A percentile compares a stretch with the other conserved stretches of the same genome.
These are phyloP conservation scores for Diarsia brunnea DNA, from an alignment of 2,888 invertebrate species.

Conservation along the genomic window DNA sequence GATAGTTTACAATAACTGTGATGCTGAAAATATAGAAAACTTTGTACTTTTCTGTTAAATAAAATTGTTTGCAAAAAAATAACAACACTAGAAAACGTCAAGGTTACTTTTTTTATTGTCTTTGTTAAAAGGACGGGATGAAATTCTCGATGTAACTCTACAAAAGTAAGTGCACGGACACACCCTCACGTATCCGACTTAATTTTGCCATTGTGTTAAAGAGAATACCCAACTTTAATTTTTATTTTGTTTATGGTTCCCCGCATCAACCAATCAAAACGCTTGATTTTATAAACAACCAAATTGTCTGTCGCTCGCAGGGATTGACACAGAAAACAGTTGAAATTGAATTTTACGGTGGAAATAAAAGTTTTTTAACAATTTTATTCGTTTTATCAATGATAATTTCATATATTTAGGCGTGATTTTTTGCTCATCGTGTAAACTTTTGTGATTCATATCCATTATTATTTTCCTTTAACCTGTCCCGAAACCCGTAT, in stretches of 20 bases:
- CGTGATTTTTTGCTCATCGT: conserved; percentile 12
- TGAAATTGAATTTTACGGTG: conserved; percentile 82
- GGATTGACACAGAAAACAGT: conserved; percentile 80
- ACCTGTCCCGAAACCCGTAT: conserved; percentile 38
- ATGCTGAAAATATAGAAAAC: not conserved
- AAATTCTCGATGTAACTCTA: not conserved
- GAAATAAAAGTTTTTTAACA: conserved; percentile 53
- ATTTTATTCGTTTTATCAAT: conserved; percentile 55
- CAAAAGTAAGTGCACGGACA: not conserved
- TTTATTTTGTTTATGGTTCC: conserved; percentile 36
- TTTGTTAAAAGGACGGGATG: not conserved
- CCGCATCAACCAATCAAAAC: conserved; percentile 70
- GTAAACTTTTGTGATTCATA: conserved; percentile 4
- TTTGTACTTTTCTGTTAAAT: not conserved
- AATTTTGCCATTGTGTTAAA: not conserved
- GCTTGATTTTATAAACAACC: conserved; percentile 74
- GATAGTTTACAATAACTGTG: conserved; percentile 19
- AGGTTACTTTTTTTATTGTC: not conserved
- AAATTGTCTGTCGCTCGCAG: conserved; percentile 66
- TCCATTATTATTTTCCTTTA: conserved; percentile 3
- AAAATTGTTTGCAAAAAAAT: conserved; percentile 37
- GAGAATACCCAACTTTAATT: conserved; percentile 18
- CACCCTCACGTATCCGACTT: not conserved
- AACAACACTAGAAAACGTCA: conserved; percentile 41
- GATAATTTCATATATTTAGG: conserved; percentile 32